Evolutionary conservation across 2,888 invertebrate genomes (phyloP), one percentile per base, ranked within the genome.

Genomic region (Busseola fusca): DNA sequence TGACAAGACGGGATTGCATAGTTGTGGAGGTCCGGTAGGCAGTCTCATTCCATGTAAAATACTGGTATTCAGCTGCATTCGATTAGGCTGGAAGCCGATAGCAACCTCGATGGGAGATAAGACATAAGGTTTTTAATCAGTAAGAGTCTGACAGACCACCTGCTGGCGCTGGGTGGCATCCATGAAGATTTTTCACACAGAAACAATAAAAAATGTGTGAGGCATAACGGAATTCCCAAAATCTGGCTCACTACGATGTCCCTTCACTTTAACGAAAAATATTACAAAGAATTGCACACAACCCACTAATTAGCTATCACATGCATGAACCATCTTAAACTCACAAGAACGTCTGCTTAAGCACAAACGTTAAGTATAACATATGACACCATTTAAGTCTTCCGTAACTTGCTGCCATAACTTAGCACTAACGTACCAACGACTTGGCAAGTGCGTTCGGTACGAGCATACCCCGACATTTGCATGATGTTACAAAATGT

Each of bases 401-500:
- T 66, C 78, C 74, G 73, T 82, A 84, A 85, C 80, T 85, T 85
- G 73, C 25, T 42, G 30, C 68, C 64, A 74, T 82, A 85, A 84
- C 80, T 84, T 82, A 80, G 57, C 72, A 60, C 69, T 60, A 78
- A 77, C 80, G 74, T 69, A 75, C 57, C 69, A 60, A n/a, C 16
- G 64, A 76, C 74, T 85, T 84, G 81, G 71, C 86, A 78, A 63
- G 75, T 69, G 76, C 75, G 74, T 75, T 78, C 76, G 69, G 78
- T 76, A 82, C 68, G 72, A 67, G 81, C 78, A 84, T 85, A 85
- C 72, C 80, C 69, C 74, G 30, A 62, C 74, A 78, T 81, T 76
- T 82, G 84, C 86, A 85, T 82, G 80, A 82, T 78, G 80, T 69
- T 72, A 75, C 80, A 74, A 78, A 82, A 80, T 70, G 76, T 74